phyloP scores from a whole-genome alignment of 2,113 vertebrate species.

The Felis chaus region DNA sequence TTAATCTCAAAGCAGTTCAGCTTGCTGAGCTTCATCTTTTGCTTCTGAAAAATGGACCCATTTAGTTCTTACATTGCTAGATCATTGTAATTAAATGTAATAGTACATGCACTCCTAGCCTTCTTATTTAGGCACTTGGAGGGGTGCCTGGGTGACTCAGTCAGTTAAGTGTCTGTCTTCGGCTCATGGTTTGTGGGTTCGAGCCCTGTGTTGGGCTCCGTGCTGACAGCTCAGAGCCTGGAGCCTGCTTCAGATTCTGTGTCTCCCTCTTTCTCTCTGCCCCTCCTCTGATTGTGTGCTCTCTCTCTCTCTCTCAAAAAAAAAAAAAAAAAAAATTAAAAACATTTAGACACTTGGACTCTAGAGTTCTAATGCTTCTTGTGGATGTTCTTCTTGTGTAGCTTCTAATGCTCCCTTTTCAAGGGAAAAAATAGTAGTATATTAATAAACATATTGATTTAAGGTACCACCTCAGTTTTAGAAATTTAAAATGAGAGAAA shows the following conservation, averaged over 20 bases:
- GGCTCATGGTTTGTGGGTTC: too few relatives aligned
- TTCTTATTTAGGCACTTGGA: background rate
- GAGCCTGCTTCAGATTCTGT: too few relatives aligned
- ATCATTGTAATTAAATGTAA: background rate
- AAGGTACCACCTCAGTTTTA: constrained; percentile 10
- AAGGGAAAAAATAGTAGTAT: background rate
- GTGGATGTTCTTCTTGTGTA: background rate
- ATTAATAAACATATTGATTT: background rate
- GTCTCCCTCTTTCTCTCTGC: too few relatives aligned
- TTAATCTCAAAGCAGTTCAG: background rate
- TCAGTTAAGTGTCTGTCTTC: too few relatives aligned
- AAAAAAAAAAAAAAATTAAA: too few relatives aligned
- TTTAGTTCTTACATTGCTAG: background rate
- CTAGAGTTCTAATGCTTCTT: background rate
- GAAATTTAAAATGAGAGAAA: background rate
- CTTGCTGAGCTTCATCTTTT: background rate
- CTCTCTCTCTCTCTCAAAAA: too few relatives aligned
- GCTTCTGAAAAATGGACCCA: background rate
- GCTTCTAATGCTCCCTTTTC: background rate
- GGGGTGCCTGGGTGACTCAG: too few relatives aligned
- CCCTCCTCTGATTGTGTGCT: too few relatives aligned
- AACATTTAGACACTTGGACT: background rate
- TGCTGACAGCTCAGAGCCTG: too few relatives aligned
- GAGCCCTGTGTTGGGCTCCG: too few relatives aligned
- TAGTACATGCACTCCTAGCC: background rate